Evolutionary conservation across 2,797 vertebrate genomes (phyloP).

Genomic region (Ataeniobius toweri): DNA sequence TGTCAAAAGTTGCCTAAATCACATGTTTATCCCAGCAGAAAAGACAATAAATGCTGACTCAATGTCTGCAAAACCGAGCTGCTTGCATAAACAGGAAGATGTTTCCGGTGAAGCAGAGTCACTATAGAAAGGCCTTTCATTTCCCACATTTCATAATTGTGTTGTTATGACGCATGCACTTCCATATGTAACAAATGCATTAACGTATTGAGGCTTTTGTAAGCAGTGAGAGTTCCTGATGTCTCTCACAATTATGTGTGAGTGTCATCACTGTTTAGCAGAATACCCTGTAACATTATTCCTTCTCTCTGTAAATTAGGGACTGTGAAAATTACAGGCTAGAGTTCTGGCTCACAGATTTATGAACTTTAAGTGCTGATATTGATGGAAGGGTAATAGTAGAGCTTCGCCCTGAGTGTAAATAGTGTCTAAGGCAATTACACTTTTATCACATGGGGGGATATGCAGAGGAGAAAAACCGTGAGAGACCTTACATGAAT

Average conservation of each 20-base stretch:
- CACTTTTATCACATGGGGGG: conserved; percentile 62
- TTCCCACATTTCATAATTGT: conserved; percentile 38
- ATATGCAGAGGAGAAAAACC: conserved; percentile 39
- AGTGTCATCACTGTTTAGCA: conserved; percentile 76
- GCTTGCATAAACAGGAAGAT: conserved; percentile 54
- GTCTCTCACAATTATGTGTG: conserved; percentile 74
- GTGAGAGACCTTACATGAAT: conserved; percentile 29
- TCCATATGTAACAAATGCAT: conserved; percentile 51
- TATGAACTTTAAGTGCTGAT: conserved; percentile 79
- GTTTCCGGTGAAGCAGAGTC: conserved; percentile 30
- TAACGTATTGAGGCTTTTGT: conserved; percentile 59
- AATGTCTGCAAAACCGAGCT: conserved; percentile 60
- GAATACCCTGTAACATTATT: conserved; percentile 81
- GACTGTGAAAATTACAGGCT: conserved; percentile 80
- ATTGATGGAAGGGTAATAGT: conserved; percentile 82
- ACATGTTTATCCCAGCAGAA: conserved; percentile 46
- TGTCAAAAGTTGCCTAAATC: conserved; percentile 66
- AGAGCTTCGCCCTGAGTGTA: conserved; percentile 77
- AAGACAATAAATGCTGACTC: conserved; percentile 59
- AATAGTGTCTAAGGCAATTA: conserved; percentile 80
- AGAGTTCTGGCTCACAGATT: conserved; percentile 67
- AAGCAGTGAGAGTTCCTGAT: conserved; percentile 70
- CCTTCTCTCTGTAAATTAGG: conserved; percentile 78
- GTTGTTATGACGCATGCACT: conserved; percentile 34
- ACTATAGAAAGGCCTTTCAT: conserved; percentile 2